Base-by-base conservation (phyloP, 2,797 vertebrate genomes). In the Acanthurus leucopareius region DNA sequence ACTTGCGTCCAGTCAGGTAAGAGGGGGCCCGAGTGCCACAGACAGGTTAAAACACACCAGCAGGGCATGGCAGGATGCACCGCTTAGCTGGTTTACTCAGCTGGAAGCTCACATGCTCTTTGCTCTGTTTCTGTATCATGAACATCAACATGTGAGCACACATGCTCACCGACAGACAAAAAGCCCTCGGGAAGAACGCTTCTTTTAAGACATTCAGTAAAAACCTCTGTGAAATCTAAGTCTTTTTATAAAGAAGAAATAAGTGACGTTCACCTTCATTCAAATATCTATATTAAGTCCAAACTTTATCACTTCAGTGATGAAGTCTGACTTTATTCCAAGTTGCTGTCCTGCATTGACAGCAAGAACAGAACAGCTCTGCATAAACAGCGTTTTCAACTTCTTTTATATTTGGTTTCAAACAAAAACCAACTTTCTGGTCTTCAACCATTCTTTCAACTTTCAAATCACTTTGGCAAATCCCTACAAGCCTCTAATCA, bases 391-490 rank as follows among this genome's bases (percentile, higher is more conserved):
- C 2, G n/a, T 38, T 59, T 80, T 45, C 14, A 59, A 35, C 73
- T 75, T 74, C 53, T 73, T 85, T 83, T 54, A 10, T 70, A 56
- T 65, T 71, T 28, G 7, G 59, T 60, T 79, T 72, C 52, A 85
- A 79, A 64, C n/a, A 57, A 71, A 89, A 82, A 51, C 3, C 2
- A 16, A 52, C 64, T 61, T 65, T 69, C 40, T 4, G 3, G 28
- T 72, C 59, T 52, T 68, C 32, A 62, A 51, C 38, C 40, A 56
- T 59, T 85, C 52, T 79, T 88, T 87, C 40, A 73, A 40, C 57
- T 84, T 83, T 85, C 32, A 83, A 56, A 75, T 86, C 63, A 68
- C 35, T 77, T 80, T 89, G 86, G 80, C 79, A 87, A 72, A 69
- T 75, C 45, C 64, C 22, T 79, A 80, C 77, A 22, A 75, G 71